Conservation (phyloP, 2,888 invertebrate genomes). For the Colletes collaris region DNA sequence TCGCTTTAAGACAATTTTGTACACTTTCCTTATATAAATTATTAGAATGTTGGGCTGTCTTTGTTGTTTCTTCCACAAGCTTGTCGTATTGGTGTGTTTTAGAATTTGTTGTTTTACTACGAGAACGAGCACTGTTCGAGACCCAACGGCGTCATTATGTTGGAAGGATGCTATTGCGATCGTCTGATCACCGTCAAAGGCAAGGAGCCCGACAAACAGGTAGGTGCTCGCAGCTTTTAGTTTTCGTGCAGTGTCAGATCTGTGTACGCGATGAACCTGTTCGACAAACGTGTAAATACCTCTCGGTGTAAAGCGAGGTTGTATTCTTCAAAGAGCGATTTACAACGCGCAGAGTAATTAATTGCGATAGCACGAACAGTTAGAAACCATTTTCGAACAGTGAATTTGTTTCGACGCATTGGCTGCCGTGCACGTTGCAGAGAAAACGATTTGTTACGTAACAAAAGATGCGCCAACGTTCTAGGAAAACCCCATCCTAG, state of each 20-base stretch:
- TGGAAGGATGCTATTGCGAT: constrained; percentile 96
- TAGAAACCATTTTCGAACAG: not conserved
- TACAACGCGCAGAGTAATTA: not conserved
- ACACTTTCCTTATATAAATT: too few species aligned
- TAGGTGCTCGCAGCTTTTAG: constrained; percentile 58
- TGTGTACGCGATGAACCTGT: not conserved
- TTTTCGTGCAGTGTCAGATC: not conserved
- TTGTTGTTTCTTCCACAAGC: too few species aligned
- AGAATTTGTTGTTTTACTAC: constrained; percentile 96
- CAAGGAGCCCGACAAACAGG: constrained; percentile 84
- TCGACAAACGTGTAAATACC: not conserved
- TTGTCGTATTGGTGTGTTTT: constrained; percentile 78
- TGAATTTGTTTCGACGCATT: not conserved
- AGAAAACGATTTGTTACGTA: not conserved
- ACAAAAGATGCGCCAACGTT: not conserved
- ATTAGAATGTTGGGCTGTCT: too few species aligned
- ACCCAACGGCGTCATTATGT: constrained; percentile 92
- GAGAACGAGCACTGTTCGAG: constrained; percentile 91
- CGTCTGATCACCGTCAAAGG: constrained; percentile 87
- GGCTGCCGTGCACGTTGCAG: not conserved
- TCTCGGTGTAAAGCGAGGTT: not conserved
- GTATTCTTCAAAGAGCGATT: not conserved
- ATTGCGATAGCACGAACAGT: not conserved
- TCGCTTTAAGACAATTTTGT: too few species aligned
- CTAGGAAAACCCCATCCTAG: too few species aligned